Percentiles rank a stretch among this genome's conserved stretches.
phyloP scores from a whole-genome alignment of 2,113 vertebrate genomes.

The Terrapene triunguis region DNA sequence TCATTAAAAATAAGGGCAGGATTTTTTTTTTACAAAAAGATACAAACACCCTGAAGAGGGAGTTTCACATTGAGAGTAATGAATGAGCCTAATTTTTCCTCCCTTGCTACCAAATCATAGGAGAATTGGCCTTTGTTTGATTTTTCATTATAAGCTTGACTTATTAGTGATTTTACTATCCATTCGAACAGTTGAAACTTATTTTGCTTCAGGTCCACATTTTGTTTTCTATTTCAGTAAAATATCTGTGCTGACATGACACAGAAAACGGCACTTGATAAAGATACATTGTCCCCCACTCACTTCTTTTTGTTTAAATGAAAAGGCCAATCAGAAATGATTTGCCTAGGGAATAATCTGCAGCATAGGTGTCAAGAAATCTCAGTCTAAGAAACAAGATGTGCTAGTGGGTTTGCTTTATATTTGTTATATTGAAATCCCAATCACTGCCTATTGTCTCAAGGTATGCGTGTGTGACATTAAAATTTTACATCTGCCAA shows the following conservation, averaged over 20 bases:
- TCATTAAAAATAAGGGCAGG: not conserved
- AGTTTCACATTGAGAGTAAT: not conserved
- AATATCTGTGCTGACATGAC: not conserved
- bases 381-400: not conserved
- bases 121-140: conserved; percentile 12
- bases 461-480: not conserved
- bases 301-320: conserved; percentile 32
- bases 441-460: not conserved
- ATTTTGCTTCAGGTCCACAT: not conserved
- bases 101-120: not conserved
- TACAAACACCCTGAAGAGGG: not conserved
- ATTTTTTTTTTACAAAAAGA: not conserved
- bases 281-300: not conserved
- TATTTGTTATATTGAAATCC: not conserved
- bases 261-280: not conserved
- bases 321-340: not conserved
- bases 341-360: conserved; percentile 4
- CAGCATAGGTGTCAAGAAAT: not conserved
- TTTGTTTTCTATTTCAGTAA: conserved; percentile 10
- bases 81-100: not conserved
- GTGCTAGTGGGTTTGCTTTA: not conserved
- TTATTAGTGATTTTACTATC: conserved; percentile 9
- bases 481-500: conserved; percentile 1
- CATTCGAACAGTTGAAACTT: conserved; percentile 17
- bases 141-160: conserved; percentile 43